phyloP scores from a whole-genome alignment of 2,888 invertebrate genomes.

The Limulus polyphemus region DNA sequence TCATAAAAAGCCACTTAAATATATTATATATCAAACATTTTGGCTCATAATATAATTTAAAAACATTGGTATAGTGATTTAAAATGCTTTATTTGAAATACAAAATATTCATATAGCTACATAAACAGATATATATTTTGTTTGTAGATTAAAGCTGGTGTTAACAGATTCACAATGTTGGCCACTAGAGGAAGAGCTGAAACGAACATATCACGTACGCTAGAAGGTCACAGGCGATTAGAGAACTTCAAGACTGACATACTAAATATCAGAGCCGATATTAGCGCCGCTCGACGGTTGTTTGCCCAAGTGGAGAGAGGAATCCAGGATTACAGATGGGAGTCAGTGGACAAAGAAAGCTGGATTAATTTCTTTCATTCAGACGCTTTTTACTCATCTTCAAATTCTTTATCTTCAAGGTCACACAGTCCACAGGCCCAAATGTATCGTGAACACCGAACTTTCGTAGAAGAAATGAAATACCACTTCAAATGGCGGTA shows the following conservation, averaged over 20 bases:
- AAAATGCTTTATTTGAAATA: too few relatives aligned
- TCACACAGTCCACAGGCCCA: neutral
- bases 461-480: conserved; percentile 5
- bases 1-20: too few relatives aligned
- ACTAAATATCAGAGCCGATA: conserved; percentile 2
- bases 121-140: too few relatives aligned
- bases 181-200: conserved; percentile 2
- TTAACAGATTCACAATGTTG: neutral
- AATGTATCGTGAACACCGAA: conserved; percentile 3
- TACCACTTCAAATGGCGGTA: conserved; percentile 5
- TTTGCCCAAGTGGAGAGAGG: conserved; percentile 6
- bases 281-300: neutral
- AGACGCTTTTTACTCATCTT: neutral
- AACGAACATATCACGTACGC: neutral
- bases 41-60: too few relatives aligned
- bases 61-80: too few relatives aligned
- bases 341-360: neutral
- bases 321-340: conserved; percentile 6
- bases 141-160: too few relatives aligned
- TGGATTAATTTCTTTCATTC: neutral
- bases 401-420: neutral
- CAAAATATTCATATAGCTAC: too few relatives aligned
- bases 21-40: too few relatives aligned
- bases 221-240: neutral
- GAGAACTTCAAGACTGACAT: conserved; percentile 2